These are phyloP conservation scores for Carassius carassius DNA, from an alignment of 2,113 vertebrate genomes.

Conservation along the genomic window DNA sequence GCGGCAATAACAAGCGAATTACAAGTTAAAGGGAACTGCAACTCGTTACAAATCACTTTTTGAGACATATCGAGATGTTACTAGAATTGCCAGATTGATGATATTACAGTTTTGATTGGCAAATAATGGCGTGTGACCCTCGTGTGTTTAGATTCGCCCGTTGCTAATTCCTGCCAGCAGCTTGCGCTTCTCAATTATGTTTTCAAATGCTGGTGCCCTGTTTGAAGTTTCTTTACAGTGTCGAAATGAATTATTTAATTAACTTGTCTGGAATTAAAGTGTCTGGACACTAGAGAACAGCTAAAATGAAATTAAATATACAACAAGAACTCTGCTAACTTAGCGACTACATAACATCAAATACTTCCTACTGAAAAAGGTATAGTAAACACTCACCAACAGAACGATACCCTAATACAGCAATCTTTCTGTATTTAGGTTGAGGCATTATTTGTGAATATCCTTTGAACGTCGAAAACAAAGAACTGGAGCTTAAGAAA, in stretches of 20 bases:
- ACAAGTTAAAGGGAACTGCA: background rate
- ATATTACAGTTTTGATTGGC: background rate
- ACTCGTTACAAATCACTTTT: background rate
- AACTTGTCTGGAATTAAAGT: background rate
- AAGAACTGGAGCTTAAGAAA: conserved; percentile 58
- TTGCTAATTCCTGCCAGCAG: conserved; percentile 15
- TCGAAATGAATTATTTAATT: background rate
- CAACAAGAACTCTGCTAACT: background rate
- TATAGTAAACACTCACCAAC: conserved; percentile 73
- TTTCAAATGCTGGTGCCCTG: background rate
- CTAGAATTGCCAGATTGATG: background rate
- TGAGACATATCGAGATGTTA: background rate
- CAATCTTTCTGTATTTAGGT: conserved; percentile 80
- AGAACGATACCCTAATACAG: conserved; percentile 80
- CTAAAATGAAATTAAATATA: background rate
- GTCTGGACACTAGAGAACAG: background rate
- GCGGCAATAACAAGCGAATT: background rate
- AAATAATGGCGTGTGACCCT: background rate
- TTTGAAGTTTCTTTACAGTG: background rate
- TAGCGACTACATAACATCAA: conserved; percentile 20
- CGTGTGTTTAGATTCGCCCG: background rate
- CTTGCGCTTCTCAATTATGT: background rate
- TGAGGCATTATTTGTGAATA: conserved; percentile 72
- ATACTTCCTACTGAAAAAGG: conserved; percentile 30
- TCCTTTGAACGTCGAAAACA: conserved; percentile 20